Evolutionary conservation across 2,797 vertebrate species (phyloP), one percentile per base, ranked within the genome.

Genomic region (Lagodon rhomboides): DNA sequence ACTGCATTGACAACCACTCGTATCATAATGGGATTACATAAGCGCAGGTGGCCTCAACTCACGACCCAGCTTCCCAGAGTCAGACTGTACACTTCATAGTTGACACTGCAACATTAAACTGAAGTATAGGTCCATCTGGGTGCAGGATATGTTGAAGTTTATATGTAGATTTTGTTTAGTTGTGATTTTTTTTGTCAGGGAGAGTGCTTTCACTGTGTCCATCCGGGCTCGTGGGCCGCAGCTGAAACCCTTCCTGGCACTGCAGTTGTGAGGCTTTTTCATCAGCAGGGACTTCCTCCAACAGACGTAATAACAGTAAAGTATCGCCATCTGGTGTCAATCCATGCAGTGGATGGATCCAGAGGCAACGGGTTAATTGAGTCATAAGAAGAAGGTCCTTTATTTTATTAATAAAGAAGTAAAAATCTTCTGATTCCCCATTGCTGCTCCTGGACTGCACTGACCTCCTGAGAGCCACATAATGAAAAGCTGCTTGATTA

Each of bases 311-410:
- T 76, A 78, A 67, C 53, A 87, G 73, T 78, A 59, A 82, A 79
- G 84, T 54, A 74, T 66, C 83, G 83, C 89, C 91, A 92, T 88
- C 88, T 93, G 90, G 66, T 85, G 86, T 87, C 70, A 25, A 38
- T 59, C 53, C 54, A 56, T n/a, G 23, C 4, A 7, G 67, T 43
- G 60, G 47, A 1, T 75, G 20, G 58, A 74, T 87, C 55, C 84
- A 82, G 72, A 66, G 25, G 80, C 67, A 61, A 81, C 62, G 62
- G 1, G 7, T 3, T 64, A 46, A 41, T 20, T 65, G 16, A 63
- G 70, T 27, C 43, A 46, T 12, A 68, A 69, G 77, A 47, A 30
- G 1, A 38, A 43, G n/a, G 1, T 34, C 34, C 34, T 34, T 22
- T 12, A 0, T 9, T 74, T 79, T 68, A 54, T 55, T 51, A 70